Base-by-base conservation (phyloP, 2,797 vertebrate genomes). In the Petrocephalus sullivani region DNA sequence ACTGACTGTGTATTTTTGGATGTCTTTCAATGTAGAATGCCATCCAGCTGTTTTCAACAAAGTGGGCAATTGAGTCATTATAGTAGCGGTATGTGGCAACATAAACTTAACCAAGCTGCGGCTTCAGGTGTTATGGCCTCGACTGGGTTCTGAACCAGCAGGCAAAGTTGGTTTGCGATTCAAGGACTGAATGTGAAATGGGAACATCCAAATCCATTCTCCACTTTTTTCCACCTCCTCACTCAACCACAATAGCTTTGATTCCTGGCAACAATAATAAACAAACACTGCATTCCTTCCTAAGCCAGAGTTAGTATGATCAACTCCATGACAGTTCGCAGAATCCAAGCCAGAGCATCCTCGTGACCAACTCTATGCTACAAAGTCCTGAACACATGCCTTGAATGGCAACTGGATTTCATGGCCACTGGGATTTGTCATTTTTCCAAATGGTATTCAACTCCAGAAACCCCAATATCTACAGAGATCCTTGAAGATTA, bases 201-300 rank as follows among this genome's bases (percentile, higher is more conserved):
- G 37, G 71, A 78, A 46, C 71, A 46, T 46, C 37, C 10, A 57
- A 19, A 57, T 14, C 56, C 71, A 78, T 37, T 78, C 16, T 78
- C 37, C 71, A 46, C 37, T 78, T 41, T 78, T 75, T 78, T 46
- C 37, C 71, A 46, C 71, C 71, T 16, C 41, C 37, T 78, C 37
- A 78, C 16, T 78, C 6, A 16, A 78, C 71, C 71, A n/a, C 71
- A 78, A 78, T 78, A 78, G 71, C 16, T 46, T 78, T 78, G 71
- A 78, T 78, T 78, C 71, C 71, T n/a, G 37, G 71, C 71, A 78
- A 46, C 71, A 78, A 78, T 78, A 78, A 78, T 46, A 78, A 46
- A 78, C 71, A 78, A 78, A 78, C 71, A 78, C 37, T 78, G 71
- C 71, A 78, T 78, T 78, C 71, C 37, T 46, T 78, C 71, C 71